Conservation (phyloP, 2,797 vertebrate species). For the Acropternis orthonyx region DNA sequence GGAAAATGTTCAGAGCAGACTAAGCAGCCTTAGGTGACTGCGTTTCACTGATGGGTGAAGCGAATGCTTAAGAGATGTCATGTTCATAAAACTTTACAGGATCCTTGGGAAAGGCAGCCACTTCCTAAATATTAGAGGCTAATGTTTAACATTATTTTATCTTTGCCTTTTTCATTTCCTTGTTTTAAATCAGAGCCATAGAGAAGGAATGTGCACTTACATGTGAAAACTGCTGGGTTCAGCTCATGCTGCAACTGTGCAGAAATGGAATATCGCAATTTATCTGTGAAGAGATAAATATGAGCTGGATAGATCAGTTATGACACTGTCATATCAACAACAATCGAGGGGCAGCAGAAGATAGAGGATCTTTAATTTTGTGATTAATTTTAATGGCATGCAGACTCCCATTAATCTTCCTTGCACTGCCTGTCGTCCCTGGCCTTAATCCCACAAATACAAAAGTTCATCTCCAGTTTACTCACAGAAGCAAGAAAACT, state of each 20-base stretch:
- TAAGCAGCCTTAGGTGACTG: conserved; percentile 51
- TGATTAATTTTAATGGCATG: conserved; percentile 10
- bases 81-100: background rate
- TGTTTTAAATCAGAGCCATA: background rate
- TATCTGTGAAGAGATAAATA: background rate
- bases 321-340: conserved; percentile 25
- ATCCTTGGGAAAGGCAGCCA: background rate
- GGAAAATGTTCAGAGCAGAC: conserved; percentile 32
- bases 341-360: background rate
- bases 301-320: background rate
- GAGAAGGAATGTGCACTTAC: background rate
- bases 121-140: background rate
- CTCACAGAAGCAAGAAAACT: background rate
- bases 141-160: background rate
- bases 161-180: background rate
- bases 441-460: background rate
- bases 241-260: background rate
- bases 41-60: conserved; percentile 10
- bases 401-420: background rate
- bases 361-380: conserved; percentile 22
- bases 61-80: background rate
- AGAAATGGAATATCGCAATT: background rate
- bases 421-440: background rate
- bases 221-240: background rate
- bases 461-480: background rate